phyloP scores from a whole-genome alignment of 2,113 vertebrate genomes.

The Antidorcas marsupialis region DNA sequence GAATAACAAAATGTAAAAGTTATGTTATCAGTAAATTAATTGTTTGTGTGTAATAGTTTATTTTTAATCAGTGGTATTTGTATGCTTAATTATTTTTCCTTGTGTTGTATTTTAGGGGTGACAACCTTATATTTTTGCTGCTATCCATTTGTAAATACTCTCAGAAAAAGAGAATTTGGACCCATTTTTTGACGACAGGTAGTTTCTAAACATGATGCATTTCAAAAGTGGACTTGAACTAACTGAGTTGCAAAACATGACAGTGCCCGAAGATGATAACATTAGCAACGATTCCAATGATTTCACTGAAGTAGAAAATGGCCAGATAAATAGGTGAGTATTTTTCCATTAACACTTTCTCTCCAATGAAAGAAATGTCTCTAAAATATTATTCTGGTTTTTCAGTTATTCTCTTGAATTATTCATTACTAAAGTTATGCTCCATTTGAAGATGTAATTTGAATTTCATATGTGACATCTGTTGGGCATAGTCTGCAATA shows the following conservation, averaged over 20 bases:
- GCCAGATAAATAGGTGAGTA: slow-evolving; percentile 86
- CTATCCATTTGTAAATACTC: slow-evolving; percentile 39
- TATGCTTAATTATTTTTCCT: neutral
- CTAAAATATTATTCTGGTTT: slow-evolving; percentile 74
- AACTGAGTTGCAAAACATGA: slow-evolving; percentile 86
- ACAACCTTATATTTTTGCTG: slow-evolving; percentile 57
- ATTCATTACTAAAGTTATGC: slow-evolving; percentile 79
- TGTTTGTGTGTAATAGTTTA: neutral
- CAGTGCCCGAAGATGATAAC: slow-evolving; percentile 84
- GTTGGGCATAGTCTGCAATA: slow-evolving; percentile 74
- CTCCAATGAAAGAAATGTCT: slow-evolving; percentile 65
- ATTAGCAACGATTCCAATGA: slow-evolving; percentile 87
- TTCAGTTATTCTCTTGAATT: slow-evolving; percentile 75
- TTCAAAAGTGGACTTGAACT: slow-evolving; percentile 84
- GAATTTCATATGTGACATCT: slow-evolving; percentile 82
- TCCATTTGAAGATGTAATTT: slow-evolving; percentile 80
- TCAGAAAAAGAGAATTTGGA: slow-evolving; percentile 59
- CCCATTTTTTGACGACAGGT: slow-evolving; percentile 34
- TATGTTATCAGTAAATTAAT: neutral
- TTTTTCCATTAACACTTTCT: slow-evolving; percentile 68
- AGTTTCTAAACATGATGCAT: slow-evolving; percentile 78
- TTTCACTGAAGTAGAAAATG: slow-evolving; percentile 84
- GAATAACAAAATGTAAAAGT: neutral
- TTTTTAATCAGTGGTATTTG: neutral
- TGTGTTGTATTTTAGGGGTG: slow-evolving; percentile 62